Base-by-base conservation (phyloP, 2,797 vertebrate genomes). In the Synaphobranchus kaupii region DNA sequence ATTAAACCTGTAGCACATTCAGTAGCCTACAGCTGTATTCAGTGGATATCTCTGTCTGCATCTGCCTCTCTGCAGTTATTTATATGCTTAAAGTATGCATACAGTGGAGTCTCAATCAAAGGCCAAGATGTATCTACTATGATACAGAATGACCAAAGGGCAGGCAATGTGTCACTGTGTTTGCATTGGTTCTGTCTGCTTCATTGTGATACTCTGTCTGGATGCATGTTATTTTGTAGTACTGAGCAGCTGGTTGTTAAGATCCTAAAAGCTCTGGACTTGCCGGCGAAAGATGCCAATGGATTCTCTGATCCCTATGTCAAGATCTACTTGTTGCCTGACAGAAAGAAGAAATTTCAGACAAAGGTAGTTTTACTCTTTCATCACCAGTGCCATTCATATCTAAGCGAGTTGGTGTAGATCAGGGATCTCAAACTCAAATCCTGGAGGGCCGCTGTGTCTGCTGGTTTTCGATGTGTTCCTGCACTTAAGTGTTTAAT, bases 321-420 rank as follows among this genome's bases (percentile, higher is more conserved):
- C 90, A 98, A 98, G 95, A 98, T 98, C 92, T 98, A 98, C 95
- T 96, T 98, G 92, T 96, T 98, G 91, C 97, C 97, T 2, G 97
- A 98, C 93, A 96, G 98, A 90, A 98, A 98, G 96, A 98, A 98
- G 94, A 98, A 98, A 91, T 98, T 96, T 93, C 98, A 98, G 94
- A 98, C 98, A 88, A 98, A 98, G 97, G 97, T 97, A 89, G 86
- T 31, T 48, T 44, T 86, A 71, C 84, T 3, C 89, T 63, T 84
- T 39, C 17, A 17, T 82, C n/a, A 13, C 63, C 28, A 25, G 34
- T 54, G 47, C 34, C n/a, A 44, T 10, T 25, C 44, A 80, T 15
- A 34, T 6, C 12, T 34, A 13, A 48, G n/a, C 50, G 56, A 83
- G 44, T 63, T 13, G 10, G 28, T 63, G 47, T 66, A 52, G 52